Evolutionary conservation across 2,888 invertebrate species (phyloP), one percentile per base, ranked within the genome.

Genomic region (Dysmachus trigonus): DNA sequence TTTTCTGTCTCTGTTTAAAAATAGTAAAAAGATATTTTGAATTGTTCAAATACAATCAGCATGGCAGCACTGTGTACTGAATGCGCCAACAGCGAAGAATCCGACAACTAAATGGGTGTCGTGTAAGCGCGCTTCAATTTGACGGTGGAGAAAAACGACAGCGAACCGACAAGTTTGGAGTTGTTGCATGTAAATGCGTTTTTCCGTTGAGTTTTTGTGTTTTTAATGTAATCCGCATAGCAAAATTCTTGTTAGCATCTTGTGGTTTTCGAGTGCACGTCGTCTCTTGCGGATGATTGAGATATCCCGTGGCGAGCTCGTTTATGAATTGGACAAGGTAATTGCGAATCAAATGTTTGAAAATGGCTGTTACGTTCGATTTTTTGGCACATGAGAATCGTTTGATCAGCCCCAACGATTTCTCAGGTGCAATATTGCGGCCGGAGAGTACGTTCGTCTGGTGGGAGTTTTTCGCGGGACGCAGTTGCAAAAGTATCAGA

Each of bases 291-390:
- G 35, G 33, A 31, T 73, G 33, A 30, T 73, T n/a, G 13, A 31
- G 33, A n/a, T 33, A 73, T 73, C 73, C 35, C 73, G 33, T 1
- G 7, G 73, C 31, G 27, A 8, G 10, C 62, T 18, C 33, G 73
- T 73, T 73, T 73, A 73, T 33, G 73, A 33, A 73, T 33, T n/a
- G 73, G 18, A 13, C 33, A 76, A 76, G 76, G 76, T 76, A 76
- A 76, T 76, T 76, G 38, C 27, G 35, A 76, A 76, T 76, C 33
- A 76, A 76, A 76, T 38, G 76, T 76, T 76, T 76, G 76, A 76
- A 76, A 76, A 76, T 76, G 76, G 76, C 76, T 76, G 76, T 76
- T 76, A 76, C 76, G 22, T 76, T 38, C 76, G 38, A 76, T 76
- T 76, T 76, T 38, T 35, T 38, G 38, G 33, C 22, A 22, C 8